A percentile compares a stretch with the other conserved stretches of the same genome.
phyloP scores from a whole-genome alignment of 2,888 invertebrate species.

The Uloborus plumipes region DNA sequence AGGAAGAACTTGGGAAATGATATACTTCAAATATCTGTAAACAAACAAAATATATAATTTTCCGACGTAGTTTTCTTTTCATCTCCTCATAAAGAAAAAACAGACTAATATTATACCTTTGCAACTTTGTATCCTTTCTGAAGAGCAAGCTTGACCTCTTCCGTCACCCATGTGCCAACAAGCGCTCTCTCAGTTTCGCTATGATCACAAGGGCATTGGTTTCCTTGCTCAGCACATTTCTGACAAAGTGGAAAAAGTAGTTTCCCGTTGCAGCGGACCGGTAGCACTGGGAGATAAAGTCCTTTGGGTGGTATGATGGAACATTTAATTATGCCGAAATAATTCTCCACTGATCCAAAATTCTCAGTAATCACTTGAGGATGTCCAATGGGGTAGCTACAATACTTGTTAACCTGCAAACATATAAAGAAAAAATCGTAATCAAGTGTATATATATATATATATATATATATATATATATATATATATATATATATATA shows the following conservation, averaged over 20 bases:
- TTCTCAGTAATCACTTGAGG: neutral
- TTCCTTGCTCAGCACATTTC: no score
- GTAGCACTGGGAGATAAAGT: no score
- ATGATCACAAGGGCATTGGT: neutral
- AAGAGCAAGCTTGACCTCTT: neutral
- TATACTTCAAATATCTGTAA: constrained; percentile 4
- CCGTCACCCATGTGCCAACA: neutral
- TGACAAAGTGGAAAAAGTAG: neutral
- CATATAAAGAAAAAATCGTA: neutral
- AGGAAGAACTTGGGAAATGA: neutral
- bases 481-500: no score
- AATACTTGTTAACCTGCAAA: neutral
- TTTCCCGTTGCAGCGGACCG: neutral
- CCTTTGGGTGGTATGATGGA: neutral
- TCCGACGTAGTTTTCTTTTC: no score
- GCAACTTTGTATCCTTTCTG: neutral
- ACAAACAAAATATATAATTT: no score
- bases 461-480: no score
- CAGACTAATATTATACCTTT: no score
- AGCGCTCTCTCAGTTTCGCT: neutral
- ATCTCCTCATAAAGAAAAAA: no score
- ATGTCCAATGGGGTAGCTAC: neutral
- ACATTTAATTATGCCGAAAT: neutral
- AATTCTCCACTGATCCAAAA: neutral
- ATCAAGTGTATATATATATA: neutral